Evolutionary conservation across 2,797 vertebrate species (phyloP), one percentile per base, ranked within the genome.

Genomic region (Glyptemys insculpta): DNA sequence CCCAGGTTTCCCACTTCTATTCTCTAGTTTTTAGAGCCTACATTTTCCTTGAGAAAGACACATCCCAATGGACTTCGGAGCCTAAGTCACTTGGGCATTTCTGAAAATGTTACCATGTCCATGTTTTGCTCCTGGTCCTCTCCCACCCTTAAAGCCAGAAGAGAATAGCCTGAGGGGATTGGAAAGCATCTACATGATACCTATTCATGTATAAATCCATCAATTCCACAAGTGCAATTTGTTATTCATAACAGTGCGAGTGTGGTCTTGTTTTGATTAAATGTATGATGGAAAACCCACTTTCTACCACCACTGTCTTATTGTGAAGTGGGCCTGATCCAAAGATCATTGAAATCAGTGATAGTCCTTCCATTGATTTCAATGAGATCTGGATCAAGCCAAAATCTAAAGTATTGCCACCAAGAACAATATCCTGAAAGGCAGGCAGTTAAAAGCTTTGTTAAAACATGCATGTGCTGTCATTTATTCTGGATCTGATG

Each of bases 71-170:
- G 31, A 65, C 62, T 16, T 34, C 3, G 8, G 94, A 93, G 96
- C 81, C 91, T 92, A 91, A 94, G 89, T 92, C 97, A 93, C 96
- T 94, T 94, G 95, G 95, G 91, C 93, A 88, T 93, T 95, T 97
- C 94, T 96, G 96, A 97, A 97, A 95, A 95, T 1, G 65, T 94
- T 92, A 89, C 88, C 94, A 92, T 94, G 86, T 86, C 91, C 68
- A 5, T 96, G 96, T 95, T 96, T 97, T 97, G 94, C 96, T 97
- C 96, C 95, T 95, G 94, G 96, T 97, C 95, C 93, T 97, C 90
- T 95, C 92, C 95, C 94, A 59, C 95, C 96, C 96, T 97, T 97
- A 92, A 96, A 96, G 96, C 97, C 97, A 96, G 96, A 96, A 74
- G 96, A 97, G 96, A 97, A 96, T 2, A 93, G 94, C 94, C 94